These are phyloP conservation scores for Mustela nigripes DNA, from an alignment of 2,113 vertebrate genomes.

Conservation along the genomic window DNA sequence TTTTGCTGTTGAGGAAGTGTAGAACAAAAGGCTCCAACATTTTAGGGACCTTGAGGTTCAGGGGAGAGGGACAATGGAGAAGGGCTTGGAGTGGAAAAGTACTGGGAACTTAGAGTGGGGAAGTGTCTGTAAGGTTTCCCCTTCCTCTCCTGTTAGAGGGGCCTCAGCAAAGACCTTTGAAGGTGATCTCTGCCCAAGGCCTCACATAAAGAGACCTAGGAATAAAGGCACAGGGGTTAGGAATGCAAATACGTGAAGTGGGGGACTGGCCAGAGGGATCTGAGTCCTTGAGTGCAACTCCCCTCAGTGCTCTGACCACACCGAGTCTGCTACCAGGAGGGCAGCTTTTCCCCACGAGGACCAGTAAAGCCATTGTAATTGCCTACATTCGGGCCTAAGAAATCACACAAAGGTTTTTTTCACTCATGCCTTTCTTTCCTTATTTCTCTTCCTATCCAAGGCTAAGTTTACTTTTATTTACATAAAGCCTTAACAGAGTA, in stretches of 20 bases:
- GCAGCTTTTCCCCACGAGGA: not conserved
- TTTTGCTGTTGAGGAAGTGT: not conserved
- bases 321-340: not conserved
- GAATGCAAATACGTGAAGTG: not conserved
- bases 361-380: not conserved
- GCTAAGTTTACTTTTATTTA: not conserved
- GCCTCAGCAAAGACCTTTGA: not conserved
- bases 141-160: not conserved
- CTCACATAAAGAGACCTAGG: not conserved
- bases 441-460: not conserved
- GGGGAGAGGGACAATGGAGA: rapidly evolving
- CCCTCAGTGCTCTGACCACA: not conserved
- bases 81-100: not conserved
- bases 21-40: not conserved
- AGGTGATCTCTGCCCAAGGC: not conserved
- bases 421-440: not conserved
- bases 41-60: not conserved
- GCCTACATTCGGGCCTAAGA: not conserved
- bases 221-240: not conserved
- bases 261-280: too few relatives aligned
- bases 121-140: not conserved
- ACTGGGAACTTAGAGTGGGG: not conserved
- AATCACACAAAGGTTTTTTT: not conserved
- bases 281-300: not conserved
- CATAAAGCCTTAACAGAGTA: not conserved